A percentile compares a stretch with the other conserved stretches of the same genome.
phyloP scores from a whole-genome alignment of 2,113 vertebrate species.

The Pseudorasbora parva region DNA sequence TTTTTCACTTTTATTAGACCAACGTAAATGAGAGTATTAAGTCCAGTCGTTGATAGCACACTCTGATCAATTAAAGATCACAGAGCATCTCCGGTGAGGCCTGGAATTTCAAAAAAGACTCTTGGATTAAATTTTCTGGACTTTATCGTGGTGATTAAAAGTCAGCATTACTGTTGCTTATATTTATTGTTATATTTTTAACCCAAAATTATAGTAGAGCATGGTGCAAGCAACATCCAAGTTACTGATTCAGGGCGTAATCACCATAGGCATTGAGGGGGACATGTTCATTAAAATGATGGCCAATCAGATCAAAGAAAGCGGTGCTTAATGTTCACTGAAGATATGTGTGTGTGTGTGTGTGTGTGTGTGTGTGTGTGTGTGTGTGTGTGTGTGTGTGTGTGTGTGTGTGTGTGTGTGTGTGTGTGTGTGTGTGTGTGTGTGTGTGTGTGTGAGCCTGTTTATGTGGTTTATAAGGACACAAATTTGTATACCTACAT shows the following conservation, averaged over 20 bases:
- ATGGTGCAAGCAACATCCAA: background rate
- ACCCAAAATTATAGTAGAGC: background rate
- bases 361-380: no score
- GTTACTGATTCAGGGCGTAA: background rate
- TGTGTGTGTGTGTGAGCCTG: no score
- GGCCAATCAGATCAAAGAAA: no score
- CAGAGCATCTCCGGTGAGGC: slow-evolving; percentile 1
- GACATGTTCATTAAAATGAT: no score
- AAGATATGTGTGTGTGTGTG: no score
- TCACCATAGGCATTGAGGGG: no score
- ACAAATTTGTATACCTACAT: no score
- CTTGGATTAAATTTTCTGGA: background rate
- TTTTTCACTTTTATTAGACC: slow-evolving; percentile 8
- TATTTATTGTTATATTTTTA: slow-evolving; percentile 1
- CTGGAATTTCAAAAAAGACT: slow-evolving; percentile 6
- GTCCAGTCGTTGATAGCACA: slow-evolving; percentile 24
- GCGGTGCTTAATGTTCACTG: no score
- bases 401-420: no score
- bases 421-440: no score
- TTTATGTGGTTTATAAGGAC: no score
- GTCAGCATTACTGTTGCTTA: background rate
- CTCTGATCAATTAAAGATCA: slow-evolving; percentile 44
- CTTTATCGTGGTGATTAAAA: background rate
- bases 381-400: no score
- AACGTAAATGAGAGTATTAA: slow-evolving; percentile 22